A percentile compares a stretch with the other conserved stretches of the same genome.
phyloP scores from a whole-genome alignment of 2,113 vertebrate species.

The Synchiropus splendidus region DNA sequence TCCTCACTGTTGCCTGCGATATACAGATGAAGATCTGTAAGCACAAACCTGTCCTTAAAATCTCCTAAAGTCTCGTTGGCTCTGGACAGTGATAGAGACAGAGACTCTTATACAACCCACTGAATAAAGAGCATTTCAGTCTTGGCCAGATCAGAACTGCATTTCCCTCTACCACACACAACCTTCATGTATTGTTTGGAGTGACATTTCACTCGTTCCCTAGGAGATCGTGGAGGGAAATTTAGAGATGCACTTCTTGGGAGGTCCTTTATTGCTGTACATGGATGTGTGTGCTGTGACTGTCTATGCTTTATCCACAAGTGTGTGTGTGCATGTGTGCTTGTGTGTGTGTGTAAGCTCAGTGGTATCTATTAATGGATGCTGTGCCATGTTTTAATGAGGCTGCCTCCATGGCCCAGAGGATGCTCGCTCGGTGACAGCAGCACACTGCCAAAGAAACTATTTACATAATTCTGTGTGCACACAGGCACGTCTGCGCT shows the following conservation, averaged over 20 bases:
- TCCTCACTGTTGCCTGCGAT: no score
- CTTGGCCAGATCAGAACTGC: not conserved
- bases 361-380: conserved; percentile 56
- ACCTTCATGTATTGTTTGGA: conserved; percentile 20
- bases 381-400: conserved; percentile 64
- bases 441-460: conserved; percentile 56
- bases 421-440: conserved; percentile 61
- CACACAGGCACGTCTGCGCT: conserved; percentile 56
- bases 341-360: conserved; percentile 14
- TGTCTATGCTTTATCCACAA: conserved; percentile 8
- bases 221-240: conserved; percentile 62
- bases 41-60: no score
- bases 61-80: no score
- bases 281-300: conserved; percentile 39
- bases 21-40: no score
- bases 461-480: conserved; percentile 71
- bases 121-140: no score
- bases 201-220: conserved; percentile 64
- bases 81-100: no score
- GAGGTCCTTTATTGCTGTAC: conserved; percentile 54
- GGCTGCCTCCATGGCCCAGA: conserved; percentile 62
- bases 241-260: conserved; percentile 53
- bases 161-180: conserved; percentile 1
- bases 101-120: no score
- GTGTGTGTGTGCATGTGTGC: conserved; percentile 8